These are phyloP conservation scores for Pseudomyrmex sp. DNA, from an alignment of 1,140 invertebrate species.

Conservation along the genomic window DNA sequence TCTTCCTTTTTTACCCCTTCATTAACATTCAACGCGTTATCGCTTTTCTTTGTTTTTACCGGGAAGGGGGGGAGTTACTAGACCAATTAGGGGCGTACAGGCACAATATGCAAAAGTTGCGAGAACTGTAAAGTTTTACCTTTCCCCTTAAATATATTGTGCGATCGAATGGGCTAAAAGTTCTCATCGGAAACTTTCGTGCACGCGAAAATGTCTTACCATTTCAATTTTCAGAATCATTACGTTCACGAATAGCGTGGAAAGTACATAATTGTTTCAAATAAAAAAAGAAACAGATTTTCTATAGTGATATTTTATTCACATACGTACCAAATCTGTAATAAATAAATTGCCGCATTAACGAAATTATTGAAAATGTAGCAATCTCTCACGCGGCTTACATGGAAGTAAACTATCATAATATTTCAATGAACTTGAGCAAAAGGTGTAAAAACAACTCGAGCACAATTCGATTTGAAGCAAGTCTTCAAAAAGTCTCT, in stretches of 20 bases:
- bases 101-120: slow-evolving; percentile 44
- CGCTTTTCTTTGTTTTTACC: slow-evolving; percentile 44
- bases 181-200: neutral
- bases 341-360: neutral
- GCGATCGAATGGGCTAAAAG: slow-evolving; percentile 37
- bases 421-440: slow-evolving; percentile 25
- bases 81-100: slow-evolving; percentile 34
- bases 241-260: neutral
- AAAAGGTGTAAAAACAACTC: slow-evolving; percentile 34
- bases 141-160: slow-evolving; percentile 20
- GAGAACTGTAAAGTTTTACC: slow-evolving; percentile 35
- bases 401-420: slow-evolving; percentile 40
- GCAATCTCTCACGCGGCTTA: slow-evolving; percentile 13
- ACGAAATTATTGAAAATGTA: neutral
- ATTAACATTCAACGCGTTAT: slow-evolving; percentile 52
- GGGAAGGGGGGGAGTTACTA: slow-evolving; percentile 36
- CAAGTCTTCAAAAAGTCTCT: too few relatives aligned
- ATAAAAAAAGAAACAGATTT: neutral
- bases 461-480: neutral
- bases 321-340: too few relatives aligned
- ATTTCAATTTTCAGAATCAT: slow-evolving; percentile 47
- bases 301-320: slow-evolving; percentile 2
- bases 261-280: neutral
- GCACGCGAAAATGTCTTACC: slow-evolving; percentile 27
- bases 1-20: slow-evolving; percentile 38